Evolutionary conservation across 2,797 vertebrate genomes (phyloP).

Genomic region (Hyperoplus immaculatus): DNA sequence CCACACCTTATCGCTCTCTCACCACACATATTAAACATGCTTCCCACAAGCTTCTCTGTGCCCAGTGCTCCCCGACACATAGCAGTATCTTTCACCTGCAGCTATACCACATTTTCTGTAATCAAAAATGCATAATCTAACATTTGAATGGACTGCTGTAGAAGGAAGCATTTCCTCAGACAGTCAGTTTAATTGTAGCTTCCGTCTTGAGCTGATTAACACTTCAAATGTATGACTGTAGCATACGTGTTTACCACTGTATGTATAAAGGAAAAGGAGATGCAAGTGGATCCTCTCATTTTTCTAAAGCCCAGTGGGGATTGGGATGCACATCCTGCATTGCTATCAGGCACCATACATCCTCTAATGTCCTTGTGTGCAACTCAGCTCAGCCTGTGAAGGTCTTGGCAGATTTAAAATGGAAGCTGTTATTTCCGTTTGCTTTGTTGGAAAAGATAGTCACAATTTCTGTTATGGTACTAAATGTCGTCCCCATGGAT

Average conservation of each 20-base stretch:
- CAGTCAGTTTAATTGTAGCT: constrained; percentile 54
- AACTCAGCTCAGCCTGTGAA: background rate
- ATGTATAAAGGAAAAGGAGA: constrained; percentile 8
- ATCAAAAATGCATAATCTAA: constrained; percentile 35
- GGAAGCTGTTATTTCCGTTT: background rate
- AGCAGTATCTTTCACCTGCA: constrained; percentile 24
- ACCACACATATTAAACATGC: constrained; percentile 37
- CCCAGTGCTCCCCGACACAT: constrained; percentile 2
- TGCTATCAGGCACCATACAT: background rate
- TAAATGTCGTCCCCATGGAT: background rate
- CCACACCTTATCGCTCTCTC: constrained; percentile 35
- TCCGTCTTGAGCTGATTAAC: constrained; percentile 55
- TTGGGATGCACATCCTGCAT: background rate
- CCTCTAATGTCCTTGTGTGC: background rate
- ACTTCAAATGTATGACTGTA: constrained; percentile 47
- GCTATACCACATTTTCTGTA: constrained; percentile 38
- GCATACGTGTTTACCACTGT: constrained; percentile 59
- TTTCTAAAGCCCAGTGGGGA: background rate
- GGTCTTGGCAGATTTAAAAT: background rate
- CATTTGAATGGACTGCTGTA: constrained; percentile 32
- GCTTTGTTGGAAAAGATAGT: background rate
- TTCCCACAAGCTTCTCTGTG: constrained; percentile 20
- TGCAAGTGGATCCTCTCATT: constrained; percentile 46
- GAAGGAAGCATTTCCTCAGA: constrained; percentile 44
- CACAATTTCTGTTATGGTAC: background rate